Percentiles rank a stretch among this genome's conserved stretches.
Evolutionary conservation across 2,888 invertebrate genomes (phyloP).

Genomic region (Cotesia congregata): DNA sequence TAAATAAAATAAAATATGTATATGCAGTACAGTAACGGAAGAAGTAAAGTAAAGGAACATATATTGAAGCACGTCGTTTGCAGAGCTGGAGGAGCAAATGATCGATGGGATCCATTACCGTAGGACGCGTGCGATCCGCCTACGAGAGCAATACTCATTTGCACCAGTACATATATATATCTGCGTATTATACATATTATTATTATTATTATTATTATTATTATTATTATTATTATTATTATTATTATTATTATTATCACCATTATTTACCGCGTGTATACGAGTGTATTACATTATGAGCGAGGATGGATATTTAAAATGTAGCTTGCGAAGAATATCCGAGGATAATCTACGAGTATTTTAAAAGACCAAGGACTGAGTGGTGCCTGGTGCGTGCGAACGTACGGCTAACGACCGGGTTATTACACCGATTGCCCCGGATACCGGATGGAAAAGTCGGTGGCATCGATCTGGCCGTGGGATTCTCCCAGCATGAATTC

Average conservation of each 20-base stretch:
- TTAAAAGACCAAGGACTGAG: conserved; percentile 1
- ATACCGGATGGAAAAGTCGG: conserved; percentile 32
- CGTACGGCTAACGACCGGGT: conserved; percentile 28
- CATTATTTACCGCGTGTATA: neutral
- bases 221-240: neutral
- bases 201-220: neutral
- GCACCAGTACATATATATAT: conserved; percentile 20
- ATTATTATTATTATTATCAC: neutral
- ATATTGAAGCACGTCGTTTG: conserved; percentile 32
- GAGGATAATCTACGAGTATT: neutral
- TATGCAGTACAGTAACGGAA: neutral
- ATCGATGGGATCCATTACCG: conserved; percentile 63
- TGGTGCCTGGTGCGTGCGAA: conserved; percentile 30
- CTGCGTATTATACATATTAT: neutral
- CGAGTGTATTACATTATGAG: neutral
- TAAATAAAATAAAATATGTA: neutral
- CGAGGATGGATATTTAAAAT: neutral
- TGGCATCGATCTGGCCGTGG: conserved; percentile 30
- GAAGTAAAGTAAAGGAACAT: neutral
- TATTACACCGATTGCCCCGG: conserved; percentile 33
- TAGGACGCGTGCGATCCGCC: conserved; percentile 61
- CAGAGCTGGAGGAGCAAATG: conserved; percentile 52
- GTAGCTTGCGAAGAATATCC: neutral
- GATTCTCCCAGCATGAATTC: conserved; percentile 18
- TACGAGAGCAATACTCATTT: conserved; percentile 55